Evolutionary conservation across 2,113 vertebrate genomes (phyloP).

Genomic region (Shinisaurus crocodilurus): DNA sequence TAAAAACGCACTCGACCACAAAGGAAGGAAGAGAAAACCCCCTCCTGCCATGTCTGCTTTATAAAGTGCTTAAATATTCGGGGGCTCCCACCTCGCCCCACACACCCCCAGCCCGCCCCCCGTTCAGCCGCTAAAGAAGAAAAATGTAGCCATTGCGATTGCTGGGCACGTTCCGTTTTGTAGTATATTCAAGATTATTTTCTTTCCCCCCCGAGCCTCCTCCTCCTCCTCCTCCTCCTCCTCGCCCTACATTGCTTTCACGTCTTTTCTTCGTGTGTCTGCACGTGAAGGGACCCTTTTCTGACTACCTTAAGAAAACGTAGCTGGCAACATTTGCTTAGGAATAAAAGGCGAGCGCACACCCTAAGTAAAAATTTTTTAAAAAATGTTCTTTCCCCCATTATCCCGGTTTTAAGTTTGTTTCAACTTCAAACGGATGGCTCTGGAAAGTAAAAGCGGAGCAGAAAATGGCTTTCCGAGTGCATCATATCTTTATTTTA

Average conservation of each 20-base stretch:
- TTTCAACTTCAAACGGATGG: neutral
- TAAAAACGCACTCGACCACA: constrained; percentile 78
- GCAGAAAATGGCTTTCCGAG: too few species aligned
- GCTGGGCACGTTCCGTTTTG: neutral
- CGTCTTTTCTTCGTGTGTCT: neutral
- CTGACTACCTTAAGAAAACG: neutral
- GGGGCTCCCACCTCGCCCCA: neutral
- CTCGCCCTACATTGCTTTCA: neutral
- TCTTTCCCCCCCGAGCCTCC: neutral
- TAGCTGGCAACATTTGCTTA: too few species aligned
- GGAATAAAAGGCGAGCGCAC: neutral
- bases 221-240: too few species aligned
- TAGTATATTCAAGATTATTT: neutral
- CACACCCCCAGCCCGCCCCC: too few species aligned
- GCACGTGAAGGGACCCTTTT: too few species aligned
- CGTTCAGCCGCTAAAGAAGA: neutral
- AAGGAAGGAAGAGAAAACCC: constrained; percentile 49
- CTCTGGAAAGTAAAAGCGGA: neutral
- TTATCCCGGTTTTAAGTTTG: neutral
- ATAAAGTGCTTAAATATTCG: constrained; percentile 47
- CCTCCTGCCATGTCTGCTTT: neutral
- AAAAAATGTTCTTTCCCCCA: neutral
- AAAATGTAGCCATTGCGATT: neutral
- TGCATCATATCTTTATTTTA: neutral
- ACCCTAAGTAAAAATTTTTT: accelerated